A percentile compares a stretch with the other conserved stretches of the same genome.
These are phyloP conservation scores for Alsophila aescularia DNA, from an alignment of 2,888 invertebrate genomes.

Conservation along the genomic window DNA sequence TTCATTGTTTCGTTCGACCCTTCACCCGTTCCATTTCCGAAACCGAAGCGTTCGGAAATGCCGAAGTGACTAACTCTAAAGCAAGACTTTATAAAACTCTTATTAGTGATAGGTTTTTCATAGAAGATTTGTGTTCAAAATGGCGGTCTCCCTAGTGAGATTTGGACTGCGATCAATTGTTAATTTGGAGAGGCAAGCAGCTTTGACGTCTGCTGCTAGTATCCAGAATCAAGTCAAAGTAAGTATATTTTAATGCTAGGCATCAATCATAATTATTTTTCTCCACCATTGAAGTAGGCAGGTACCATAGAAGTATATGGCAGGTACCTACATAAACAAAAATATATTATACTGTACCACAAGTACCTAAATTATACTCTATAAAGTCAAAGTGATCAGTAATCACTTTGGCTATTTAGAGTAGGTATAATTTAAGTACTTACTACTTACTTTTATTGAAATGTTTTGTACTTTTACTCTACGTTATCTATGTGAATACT, in stretches of 20 bases:
- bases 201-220: slow-evolving; percentile 58
- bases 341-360: no score
- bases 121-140: slow-evolving; percentile 47
- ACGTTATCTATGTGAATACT: no score
- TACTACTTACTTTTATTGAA: no score
- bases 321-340: no score
- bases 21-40: slow-evolving; percentile 30
- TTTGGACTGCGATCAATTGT: slow-evolving; percentile 66
- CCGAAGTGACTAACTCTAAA: slow-evolving; percentile 11
- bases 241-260: slow-evolving; percentile 35
- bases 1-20: slow-evolving; percentile 29
- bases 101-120: background rate
- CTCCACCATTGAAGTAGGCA: no score
- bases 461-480: no score
- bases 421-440: no score
- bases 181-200: slow-evolving; percentile 67
- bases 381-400: no score
- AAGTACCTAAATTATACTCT: no score
- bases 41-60: slow-evolving; percentile 34
- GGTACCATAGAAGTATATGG: no score
- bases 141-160: slow-evolving; percentile 78
- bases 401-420: no score
- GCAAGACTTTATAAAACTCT: background rate
- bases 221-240: slow-evolving; percentile 70
- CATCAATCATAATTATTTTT: no score